Evolutionary conservation across 2,888 invertebrate genomes (phyloP), one percentile per base, ranked within the genome.

Genomic region (Vandiemenella viatica): DNA sequence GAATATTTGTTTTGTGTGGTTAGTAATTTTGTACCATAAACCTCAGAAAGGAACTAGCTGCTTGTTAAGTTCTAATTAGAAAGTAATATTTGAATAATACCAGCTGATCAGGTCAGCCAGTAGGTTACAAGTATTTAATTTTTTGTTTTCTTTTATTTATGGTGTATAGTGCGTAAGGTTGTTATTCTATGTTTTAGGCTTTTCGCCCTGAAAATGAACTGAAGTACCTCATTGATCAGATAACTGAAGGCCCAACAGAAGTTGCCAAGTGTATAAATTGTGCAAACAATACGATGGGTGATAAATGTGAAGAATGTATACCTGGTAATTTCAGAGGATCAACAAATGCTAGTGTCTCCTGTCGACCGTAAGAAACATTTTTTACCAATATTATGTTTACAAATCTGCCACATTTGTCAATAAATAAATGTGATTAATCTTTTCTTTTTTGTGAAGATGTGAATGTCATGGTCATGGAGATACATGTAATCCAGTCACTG

Each of bases 381-480:
- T 26, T 18, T 10, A 15, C 19, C 7, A 2, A 26, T 23, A 17
- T 8, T 15, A 19, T 7, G 21, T 6, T 49, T 47, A 21, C 6
- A 22, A 23, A 47, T 42, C 37, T 20, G 21, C 8, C 5, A n/a
- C n/a, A n/a, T n/a, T n/a, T n/a, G n/a, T n/a, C n/a, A n/a, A n/a
- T n/a, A n/a, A n/a, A n/a, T n/a, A n/a, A n/a, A n/a, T n/a, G n/a
- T n/a, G n/a, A n/a, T 4, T 46, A n/a, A n/a, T 7, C 13, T 15
- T 38, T 16, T 4, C 1, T 43, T 15, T 44, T 37, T 43, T 51
- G 58, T 59, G 6, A 58, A 79, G 80, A 42, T 89, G 95, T 62
- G 85, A 91, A 64, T 95, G 95, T 62, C 90, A 93, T 64, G 93
- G 93, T 0, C 95, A 95, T 68, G 91, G 92, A 41, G 85, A 88